Evolutionary conservation across 2,797 vertebrate species (phyloP).

Genomic region (Pseudochirops corinnae): DNA sequence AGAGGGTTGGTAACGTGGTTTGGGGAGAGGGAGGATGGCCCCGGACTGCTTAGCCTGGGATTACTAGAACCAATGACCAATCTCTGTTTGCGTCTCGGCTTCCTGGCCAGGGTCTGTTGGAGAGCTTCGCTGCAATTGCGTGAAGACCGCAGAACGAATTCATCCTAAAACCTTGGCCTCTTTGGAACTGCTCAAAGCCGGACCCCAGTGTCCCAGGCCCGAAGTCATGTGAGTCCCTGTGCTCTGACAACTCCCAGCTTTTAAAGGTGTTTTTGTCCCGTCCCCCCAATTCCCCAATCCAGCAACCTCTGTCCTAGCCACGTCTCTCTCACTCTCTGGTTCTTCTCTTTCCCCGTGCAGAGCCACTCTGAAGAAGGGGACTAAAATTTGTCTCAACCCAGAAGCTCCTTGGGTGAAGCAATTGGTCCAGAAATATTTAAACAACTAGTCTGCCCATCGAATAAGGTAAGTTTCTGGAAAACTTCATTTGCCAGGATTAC

Average conservation of each 20-base stretch:
- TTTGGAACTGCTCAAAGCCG: conserved; percentile 68
- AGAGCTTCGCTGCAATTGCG: conserved; percentile 84
- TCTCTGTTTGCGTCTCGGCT: conserved; percentile 6
- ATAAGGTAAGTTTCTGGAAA: background rate
- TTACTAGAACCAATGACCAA: background rate
- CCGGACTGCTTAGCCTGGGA: background rate
- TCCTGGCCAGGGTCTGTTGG: background rate
- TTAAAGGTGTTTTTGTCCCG: background rate
- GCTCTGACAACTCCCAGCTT: background rate
- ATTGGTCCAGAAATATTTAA: background rate
- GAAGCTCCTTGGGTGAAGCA: background rate
- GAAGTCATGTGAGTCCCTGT: conserved; percentile 81
- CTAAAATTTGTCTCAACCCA: background rate
- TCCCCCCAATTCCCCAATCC: background rate
- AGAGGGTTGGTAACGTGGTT: background rate
- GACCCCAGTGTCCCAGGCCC: conserved; percentile 72
- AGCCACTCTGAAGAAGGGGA: background rate
- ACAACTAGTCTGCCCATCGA: background rate
- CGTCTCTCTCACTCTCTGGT: background rate
- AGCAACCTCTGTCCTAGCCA: background rate
- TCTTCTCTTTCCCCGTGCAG: background rate
- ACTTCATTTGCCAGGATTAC: background rate
- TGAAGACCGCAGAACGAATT: background rate
- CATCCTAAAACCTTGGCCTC: conserved; percentile 52
- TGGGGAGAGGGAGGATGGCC: background rate